Evolutionary conservation across 2,113 vertebrate species (phyloP).

Genomic region (Erythrocercus mccallii): DNA sequence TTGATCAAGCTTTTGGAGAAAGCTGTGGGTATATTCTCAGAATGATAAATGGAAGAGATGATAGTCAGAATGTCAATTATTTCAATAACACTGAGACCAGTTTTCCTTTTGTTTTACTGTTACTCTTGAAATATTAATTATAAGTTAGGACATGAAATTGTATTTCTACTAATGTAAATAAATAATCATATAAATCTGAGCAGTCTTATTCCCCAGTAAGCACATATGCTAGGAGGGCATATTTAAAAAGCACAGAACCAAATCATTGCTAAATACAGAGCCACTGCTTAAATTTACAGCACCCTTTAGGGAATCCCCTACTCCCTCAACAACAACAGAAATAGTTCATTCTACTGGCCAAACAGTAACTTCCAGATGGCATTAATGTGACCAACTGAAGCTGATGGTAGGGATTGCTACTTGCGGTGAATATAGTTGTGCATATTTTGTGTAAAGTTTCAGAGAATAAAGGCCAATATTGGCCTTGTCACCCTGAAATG

Average conservation of each 20-base stretch:
- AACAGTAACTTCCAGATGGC: neutral
- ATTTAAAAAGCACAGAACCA: neutral
- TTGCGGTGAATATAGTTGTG: fast-evolving
- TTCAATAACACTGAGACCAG: neutral
- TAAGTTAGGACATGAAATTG: neutral
- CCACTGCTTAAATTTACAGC: neutral
- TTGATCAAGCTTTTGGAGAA: constrained; percentile 2
- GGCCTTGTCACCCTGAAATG: neutral
- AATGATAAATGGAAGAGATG: neutral
- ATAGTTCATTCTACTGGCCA: neutral
- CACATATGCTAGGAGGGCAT: neutral
- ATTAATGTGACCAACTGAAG: neutral
- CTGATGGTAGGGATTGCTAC: neutral
- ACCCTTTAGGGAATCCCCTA: neutral
- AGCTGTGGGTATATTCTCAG: neutral
- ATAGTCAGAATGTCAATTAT: neutral
- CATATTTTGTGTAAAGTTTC: neutral
- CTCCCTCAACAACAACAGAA: neutral
- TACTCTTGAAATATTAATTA: neutral
- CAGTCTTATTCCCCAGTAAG: neutral
- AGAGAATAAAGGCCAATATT: neutral
- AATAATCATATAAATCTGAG: neutral
- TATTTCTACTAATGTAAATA: neutral
- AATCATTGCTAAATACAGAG: neutral
- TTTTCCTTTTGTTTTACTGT: neutral